These are phyloP conservation scores for Channallabes apus DNA, from an alignment of 2,797 vertebrate genomes.

Conservation along the genomic window DNA sequence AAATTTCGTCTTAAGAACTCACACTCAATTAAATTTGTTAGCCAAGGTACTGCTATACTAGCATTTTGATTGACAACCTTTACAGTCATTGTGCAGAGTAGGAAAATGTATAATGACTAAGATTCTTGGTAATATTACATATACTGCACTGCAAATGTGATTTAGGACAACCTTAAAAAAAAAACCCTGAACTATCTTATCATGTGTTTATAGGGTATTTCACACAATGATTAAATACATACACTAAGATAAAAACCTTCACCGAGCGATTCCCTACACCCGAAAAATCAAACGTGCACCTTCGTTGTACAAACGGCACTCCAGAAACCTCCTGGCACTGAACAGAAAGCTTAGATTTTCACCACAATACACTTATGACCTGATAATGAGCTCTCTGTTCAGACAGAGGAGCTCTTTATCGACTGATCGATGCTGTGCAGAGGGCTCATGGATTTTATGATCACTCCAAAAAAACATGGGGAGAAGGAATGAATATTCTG, in stretches of 20 bases:
- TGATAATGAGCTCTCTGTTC: constrained; percentile 52
- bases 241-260: neutral
- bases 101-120: too few relatives aligned
- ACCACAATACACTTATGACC: constrained; percentile 50
- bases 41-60: too few relatives aligned
- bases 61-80: too few relatives aligned
- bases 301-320: constrained; percentile 3
- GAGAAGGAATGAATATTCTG: constrained; percentile 35
- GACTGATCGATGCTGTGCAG: constrained; percentile 54
- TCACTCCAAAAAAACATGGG: constrained; percentile 35
- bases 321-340: constrained; percentile 27
- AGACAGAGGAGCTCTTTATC: constrained; percentile 48
- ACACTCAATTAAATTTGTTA: too few relatives aligned
- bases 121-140: too few relatives aligned
- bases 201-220: too few relatives aligned
- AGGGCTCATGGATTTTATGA: constrained; percentile 52
- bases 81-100: too few relatives aligned
- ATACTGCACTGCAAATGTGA: too few relatives aligned
- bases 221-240: too few relatives aligned
- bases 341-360: constrained; percentile 39
- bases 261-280: neutral
- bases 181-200: too few relatives aligned
- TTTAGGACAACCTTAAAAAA: too few relatives aligned
- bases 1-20: too few relatives aligned
- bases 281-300: neutral